phyloP scores from a whole-genome alignment of 1,140 invertebrate species.

The Halesus radiatus region DNA sequence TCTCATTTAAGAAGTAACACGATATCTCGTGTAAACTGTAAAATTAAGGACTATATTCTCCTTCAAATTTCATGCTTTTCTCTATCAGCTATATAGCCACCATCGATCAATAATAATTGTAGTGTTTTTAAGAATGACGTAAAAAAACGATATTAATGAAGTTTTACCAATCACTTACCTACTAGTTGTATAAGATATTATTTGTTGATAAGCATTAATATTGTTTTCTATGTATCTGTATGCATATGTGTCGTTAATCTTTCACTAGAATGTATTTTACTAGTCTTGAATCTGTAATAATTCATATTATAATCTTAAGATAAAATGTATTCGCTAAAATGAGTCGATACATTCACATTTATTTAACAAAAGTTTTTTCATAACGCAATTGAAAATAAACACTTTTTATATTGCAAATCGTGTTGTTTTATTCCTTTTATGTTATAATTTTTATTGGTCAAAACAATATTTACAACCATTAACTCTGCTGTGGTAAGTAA shows the following conservation, averaged over 20 bases:
- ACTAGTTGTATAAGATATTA: constrained; percentile 19
- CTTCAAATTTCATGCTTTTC: not conserved
- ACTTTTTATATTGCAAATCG: constrained; percentile 38
- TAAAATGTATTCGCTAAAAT: constrained; percentile 23
- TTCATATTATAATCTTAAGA: constrained; percentile 22
- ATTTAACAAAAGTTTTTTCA: constrained; percentile 37
- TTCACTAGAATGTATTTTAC: constrained; percentile 53
- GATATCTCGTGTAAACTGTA: too few species aligned
- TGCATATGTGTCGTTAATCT: constrained; percentile 40
- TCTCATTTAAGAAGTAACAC: too few species aligned
- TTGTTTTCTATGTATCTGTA: constrained; percentile 39
- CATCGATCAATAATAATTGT: constrained; percentile 15
- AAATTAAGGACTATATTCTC: not conserved
- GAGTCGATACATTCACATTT: not conserved
- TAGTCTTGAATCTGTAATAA: constrained; percentile 49
- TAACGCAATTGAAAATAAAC: constrained; percentile 43
- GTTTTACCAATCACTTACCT: constrained; percentile 36
- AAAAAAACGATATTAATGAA: constrained; percentile 12
- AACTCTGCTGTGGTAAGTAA: too few species aligned
- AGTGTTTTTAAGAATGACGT: constrained; percentile 20
- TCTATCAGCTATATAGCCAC: constrained; percentile 21
- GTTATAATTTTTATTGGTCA: too few species aligned
- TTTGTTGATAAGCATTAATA: constrained; percentile 31
- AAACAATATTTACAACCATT: not conserved
- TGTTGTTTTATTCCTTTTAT: constrained; percentile 1